Base-by-base conservation (phyloP, 1,140 invertebrate genomes). In the Triops cancriformis region DNA sequence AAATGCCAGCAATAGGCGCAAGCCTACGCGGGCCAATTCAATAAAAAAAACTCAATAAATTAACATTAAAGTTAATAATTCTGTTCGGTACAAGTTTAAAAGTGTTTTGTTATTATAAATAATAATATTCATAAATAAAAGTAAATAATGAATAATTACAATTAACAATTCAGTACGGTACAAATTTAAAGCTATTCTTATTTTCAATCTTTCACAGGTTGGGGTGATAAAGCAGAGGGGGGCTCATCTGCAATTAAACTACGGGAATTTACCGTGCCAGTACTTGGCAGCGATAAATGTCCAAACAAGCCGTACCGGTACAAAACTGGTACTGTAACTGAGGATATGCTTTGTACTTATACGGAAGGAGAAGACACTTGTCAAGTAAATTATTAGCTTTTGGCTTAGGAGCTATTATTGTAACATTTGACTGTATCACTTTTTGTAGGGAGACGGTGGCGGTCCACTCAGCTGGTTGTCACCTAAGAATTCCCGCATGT, bases 401-500 rank as follows among this genome's bases (percentile, higher is more conserved):
- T 14, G 5, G 4, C 5, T 18, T 37, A 37, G 2, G 31, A 37
- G 2, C 14, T 0, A 3, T 64, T 14, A 23, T 9, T 18, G 6
- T 14, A 5, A 12, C 1, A 64, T 12, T 64, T n/a, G 12, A 11
- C 5, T n/a, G 45, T 45, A 5, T 14, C 9, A n/a, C 45, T 64
- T 64, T 12, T 79, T 18, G 81, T n/a, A 91, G 88, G 86, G 88
- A 76, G 91, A 93, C 82, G 91, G 89, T 42, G 91, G 91, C n/a
- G 90, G 90, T 9, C 90, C 91, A 0, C 79, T 90, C 1, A 81
- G 90, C 9, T 90, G 87, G 84, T 82, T 85, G 45, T 87, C 90
- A 80, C 82, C 84, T 0, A 78, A 80, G 0, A 87, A 81, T 0
- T 84, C 83, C 10, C 81, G 85, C 10, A 79, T 87, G 0, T 85